Evolutionary conservation across 2,888 invertebrate genomes (phyloP), one percentile per base, ranked within the genome.

Genomic region (Tanytarsus gracilentus): DNA sequence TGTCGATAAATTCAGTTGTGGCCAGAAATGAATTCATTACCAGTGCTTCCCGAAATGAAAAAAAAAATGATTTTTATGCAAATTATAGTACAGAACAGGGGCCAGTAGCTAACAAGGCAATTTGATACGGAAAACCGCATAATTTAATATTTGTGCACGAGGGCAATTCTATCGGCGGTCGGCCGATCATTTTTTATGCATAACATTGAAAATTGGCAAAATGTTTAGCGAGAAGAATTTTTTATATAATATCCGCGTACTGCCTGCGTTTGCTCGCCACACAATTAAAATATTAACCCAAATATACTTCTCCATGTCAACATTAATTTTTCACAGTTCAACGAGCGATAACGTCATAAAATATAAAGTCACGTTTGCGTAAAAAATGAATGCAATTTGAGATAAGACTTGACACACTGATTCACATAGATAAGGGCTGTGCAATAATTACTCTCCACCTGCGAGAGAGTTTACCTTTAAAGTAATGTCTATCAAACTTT

Each of bases 91-190:
- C n/a, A n/a, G n/a, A n/a, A n/a, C n/a, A n/a, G n/a, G n/a, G n/a
- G n/a, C n/a, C n/a, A n/a, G 33, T 11, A 33, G 33, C 33, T 33
- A 33, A 33, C 33, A 33, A 33, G 33, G 33, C 33, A 36, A 36
- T 36, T 36, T 36, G 36, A 36, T 36, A 36, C 36, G 36, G 36
- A 36, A 36, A 36, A 36, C 36, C 33, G n/a, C 33, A 33, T 33
- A 33, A 33, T 33, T 33, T 33, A 4, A 33, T 33, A 33, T 33
- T n/a, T 33, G n/a, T n/a, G n/a, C n/a, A n/a, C n/a, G n/a, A n/a
- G n/a, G n/a, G n/a, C 6, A 9, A 5, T 4, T n/a, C n/a, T 5
- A 4, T 4, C 9, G 9, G 33, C 33, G n/a, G 11, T 33, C n/a
- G n/a, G n/a, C 6, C 33, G n/a, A 33, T 29, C 29, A 9, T 29